These are phyloP conservation scores for Capitulum mitella DNA, from an alignment of 2,888 invertebrate genomes.

Conservation along the genomic window DNA sequence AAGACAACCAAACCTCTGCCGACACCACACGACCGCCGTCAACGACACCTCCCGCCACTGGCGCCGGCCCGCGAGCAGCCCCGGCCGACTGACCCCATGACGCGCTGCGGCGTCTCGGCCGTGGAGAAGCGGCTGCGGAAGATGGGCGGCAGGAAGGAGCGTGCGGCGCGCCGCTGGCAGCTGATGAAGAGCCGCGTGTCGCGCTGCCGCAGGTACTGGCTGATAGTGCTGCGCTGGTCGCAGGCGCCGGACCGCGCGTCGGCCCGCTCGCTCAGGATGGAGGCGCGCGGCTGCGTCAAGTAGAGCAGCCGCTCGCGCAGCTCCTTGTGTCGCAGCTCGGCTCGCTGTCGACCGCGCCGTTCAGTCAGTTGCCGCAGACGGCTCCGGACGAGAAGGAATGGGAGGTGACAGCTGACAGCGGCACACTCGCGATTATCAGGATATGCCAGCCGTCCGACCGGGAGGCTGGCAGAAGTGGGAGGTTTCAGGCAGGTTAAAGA, in stretches of 20 bases:
- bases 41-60: neutral
- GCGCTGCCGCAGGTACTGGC: slow-evolving; percentile 23
- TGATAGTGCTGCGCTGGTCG: slow-evolving; percentile 4
- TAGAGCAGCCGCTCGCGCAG: slow-evolving; percentile 10
- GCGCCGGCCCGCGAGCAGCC: neutral
- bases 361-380: too few species aligned
- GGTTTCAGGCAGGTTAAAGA: too few species aligned
- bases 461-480: too few species aligned
- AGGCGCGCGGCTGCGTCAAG: slow-evolving; percentile 13
- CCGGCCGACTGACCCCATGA: neutral
- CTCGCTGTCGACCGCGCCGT: neutral
- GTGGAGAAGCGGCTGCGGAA: slow-evolving; percentile 17
- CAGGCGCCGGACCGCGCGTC: neutral
- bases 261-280: slow-evolving; percentile 4
- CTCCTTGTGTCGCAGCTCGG: neutral
- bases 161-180: neutral
- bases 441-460: too few species aligned
- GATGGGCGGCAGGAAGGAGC: slow-evolving; percentile 16
- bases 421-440: too few species aligned
- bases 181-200: slow-evolving; percentile 13
- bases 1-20: too few species aligned
- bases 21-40: too few species aligned
- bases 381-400: too few species aligned
- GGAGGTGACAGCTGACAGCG: too few species aligned
- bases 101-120: slow-evolving; percentile 19